Evolutionary conservation across 2,797 vertebrate genomes (phyloP).

Genomic region (Sebastes itinus): DNA sequence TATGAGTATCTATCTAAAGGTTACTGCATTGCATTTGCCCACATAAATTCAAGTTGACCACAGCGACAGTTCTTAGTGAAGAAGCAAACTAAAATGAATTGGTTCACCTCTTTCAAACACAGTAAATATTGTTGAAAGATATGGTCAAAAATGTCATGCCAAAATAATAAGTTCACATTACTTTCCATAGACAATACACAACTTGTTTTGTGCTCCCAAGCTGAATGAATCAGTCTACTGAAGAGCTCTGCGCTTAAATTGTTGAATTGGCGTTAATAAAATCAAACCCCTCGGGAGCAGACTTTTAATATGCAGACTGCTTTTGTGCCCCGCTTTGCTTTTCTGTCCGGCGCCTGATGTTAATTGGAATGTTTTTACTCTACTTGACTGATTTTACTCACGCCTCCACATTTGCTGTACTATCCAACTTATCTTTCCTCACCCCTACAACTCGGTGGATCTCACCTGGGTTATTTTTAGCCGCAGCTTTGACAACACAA

Average conservation of each 20-base stretch:
- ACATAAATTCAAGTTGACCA: neutral
- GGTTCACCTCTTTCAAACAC: neutral
- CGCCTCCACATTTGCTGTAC: neutral
- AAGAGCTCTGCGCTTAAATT: constrained; percentile 1
- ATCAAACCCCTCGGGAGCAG: neutral
- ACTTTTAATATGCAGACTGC: neutral
- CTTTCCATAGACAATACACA: neutral
- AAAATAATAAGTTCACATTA: neutral
- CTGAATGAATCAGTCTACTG: constrained; percentile 2
- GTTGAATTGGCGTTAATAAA: constrained; percentile 30
- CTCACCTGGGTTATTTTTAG: constrained; percentile 61
- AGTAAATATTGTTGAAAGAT: neutral
- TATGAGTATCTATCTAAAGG: neutral
- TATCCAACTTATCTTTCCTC: constrained; percentile 15
- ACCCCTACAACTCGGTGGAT: neutral
- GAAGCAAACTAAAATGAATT: neutral
- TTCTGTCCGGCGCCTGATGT: neutral
- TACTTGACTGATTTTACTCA: constrained; percentile 10
- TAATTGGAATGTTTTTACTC: constrained; percentile 14
- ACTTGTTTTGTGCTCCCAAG: neutral
- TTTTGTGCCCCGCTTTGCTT: neutral
- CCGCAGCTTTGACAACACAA: constrained; percentile 35
- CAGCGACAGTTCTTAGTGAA: neutral
- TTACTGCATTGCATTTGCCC: neutral
- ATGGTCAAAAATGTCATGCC: neutral